Conservation (phyloP, 2,113 vertebrate genomes). For the Solenodon paradoxus region DNA sequence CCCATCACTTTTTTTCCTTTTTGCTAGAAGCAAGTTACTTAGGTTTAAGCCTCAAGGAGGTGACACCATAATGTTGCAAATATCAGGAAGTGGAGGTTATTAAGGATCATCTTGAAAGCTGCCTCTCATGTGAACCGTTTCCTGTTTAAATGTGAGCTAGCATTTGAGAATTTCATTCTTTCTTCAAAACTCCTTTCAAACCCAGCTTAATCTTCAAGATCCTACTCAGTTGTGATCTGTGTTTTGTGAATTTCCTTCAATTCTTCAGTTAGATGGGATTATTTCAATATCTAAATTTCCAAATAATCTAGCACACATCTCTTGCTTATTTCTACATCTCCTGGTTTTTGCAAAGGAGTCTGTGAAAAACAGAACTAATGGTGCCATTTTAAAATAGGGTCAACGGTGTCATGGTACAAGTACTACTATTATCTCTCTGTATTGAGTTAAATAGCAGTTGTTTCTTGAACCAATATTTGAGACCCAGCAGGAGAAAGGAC, state of each 20-base stretch:
- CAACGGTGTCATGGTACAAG: too few species aligned
- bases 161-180: not conserved
- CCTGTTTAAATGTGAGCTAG: too few species aligned
- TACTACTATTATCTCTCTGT: too few species aligned
- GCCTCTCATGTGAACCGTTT: not conserved
- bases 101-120: not conserved
- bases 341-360: not conserved
- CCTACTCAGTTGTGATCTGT: not conserved
- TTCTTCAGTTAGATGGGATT: not conserved
- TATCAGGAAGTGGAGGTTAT: not conserved
- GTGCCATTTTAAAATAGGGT: too few species aligned
- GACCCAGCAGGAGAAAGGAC: too few species aligned
- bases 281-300: not conserved
- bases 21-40: not conserved
- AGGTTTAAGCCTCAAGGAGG: not conserved
- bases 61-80: not conserved
- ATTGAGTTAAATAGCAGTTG: too few species aligned
- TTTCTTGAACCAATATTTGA: too few species aligned
- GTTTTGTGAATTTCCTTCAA: not conserved
- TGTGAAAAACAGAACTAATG: too few species aligned
- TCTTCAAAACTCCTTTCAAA: not conserved
- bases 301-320: not conserved
- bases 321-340: not conserved
- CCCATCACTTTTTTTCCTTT: not conserved
- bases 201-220: not conserved